Base-by-base conservation (phyloP, 2,797 vertebrate genomes). In the Dendrocincla tyrannina region DNA sequence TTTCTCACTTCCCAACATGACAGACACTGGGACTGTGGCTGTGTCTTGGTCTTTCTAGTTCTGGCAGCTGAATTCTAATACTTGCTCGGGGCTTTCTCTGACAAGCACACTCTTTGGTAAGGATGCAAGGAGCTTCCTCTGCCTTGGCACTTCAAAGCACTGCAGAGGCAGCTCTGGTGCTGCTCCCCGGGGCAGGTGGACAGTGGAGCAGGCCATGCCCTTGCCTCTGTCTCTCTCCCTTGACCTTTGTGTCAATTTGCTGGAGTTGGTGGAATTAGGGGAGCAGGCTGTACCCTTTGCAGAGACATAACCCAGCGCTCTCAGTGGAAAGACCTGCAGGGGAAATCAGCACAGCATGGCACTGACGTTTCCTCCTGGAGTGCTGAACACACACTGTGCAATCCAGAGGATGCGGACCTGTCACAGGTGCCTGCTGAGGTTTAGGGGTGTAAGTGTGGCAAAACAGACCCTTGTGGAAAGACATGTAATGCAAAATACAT, bases 1-100 rank as follows among this genome's bases (percentile, higher is more conserved):
- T 94, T 91, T 96, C 96, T 92, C 96, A 93, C 88, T 94, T 95
- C 67, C 89, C 94, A 91, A 86, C 73, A 85, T 94, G 96, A 94
- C 95, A 94, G 96, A 93, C 94, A 94, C 76, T 88, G 94, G 91
- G 90, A 91, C 91, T 90, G 76, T 74, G 85, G 85, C 90, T 95
- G 90, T 81, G 73, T 70, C 94, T 95, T 94, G 91, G 92, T 92
- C 88, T 90, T 96, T 94, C 94, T 96, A 86, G 88, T 96, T 95
- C 88, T 96, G 91, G 95, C 89, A 94, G 85, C 89, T 90, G 93
- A 95, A 95, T 95, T 79, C 91, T 95, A 88, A 90, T 94, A 86
- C 59, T 95, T 53, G 77, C 95, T 93, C 0, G 7, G 91, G 87
- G 94, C 94, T 94, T 78, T 92, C 81, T 91, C 79, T 93, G 89